Evolutionary conservation across 2,113 vertebrate genomes (phyloP).

Genomic region (Opisthocomus hoazin): DNA sequence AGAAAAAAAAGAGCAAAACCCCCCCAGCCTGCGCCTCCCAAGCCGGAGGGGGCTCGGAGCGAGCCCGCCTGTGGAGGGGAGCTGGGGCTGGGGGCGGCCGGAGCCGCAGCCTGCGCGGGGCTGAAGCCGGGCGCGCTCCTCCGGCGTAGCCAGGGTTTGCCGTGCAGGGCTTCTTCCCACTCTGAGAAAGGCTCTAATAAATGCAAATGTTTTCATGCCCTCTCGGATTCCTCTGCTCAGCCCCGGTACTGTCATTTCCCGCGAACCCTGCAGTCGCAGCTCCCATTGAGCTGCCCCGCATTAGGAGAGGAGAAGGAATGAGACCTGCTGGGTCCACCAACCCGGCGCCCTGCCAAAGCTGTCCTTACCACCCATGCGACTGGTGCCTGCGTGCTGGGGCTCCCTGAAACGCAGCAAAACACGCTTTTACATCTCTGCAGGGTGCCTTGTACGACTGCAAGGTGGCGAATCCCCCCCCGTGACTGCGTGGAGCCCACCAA

Average conservation of each 20-base stretch:
- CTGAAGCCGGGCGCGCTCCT: not conserved
- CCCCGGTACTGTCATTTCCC: not conserved
- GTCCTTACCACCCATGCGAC: not conserved
- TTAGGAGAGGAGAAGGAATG: accelerated
- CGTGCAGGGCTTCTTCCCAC: accelerated
- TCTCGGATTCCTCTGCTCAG: not conserved
- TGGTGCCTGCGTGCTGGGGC: not conserved
- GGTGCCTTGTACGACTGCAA: not conserved
- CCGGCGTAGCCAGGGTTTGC: not conserved
- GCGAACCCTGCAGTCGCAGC: not conserved
- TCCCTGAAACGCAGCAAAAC: not conserved
- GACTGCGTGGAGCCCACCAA: slow-evolving; percentile 24
- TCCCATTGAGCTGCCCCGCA: accelerated
- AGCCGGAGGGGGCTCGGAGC: not conserved
- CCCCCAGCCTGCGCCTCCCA: not conserved
- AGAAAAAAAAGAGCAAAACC: not conserved
- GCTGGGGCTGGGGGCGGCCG: not conserved
- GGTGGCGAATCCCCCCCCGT: not conserved
- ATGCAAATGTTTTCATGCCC: not conserved
- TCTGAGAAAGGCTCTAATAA: not conserved
- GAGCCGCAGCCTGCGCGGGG: accelerated
- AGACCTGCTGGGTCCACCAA: accelerated
- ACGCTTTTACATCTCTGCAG: not conserved
- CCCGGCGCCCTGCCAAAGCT: not conserved
- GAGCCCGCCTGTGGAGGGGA: not conserved